Evolutionary conservation across 2,113 vertebrate genomes (phyloP).

Genomic region (Echinops telfairi): DNA sequence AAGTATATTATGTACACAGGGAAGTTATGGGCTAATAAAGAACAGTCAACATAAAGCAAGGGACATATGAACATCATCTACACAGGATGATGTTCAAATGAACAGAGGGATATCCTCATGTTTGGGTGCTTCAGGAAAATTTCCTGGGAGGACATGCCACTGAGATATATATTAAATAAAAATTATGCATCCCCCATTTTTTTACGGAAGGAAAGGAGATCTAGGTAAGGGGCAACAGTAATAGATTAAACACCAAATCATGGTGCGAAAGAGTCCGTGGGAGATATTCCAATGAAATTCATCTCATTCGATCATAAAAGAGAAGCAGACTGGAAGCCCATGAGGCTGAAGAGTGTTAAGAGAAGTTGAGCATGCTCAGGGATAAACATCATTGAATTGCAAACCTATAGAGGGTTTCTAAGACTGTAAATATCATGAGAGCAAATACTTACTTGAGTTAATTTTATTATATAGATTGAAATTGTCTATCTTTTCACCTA

Average conservation of each 20-base stretch:
- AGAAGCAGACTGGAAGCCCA: background rate
- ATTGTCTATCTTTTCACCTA: background rate
- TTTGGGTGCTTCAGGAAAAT: background rate
- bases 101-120: background rate
- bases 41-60: background rate
- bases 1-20: background rate
- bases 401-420: no score
- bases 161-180: background rate
- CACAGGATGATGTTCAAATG: background rate
- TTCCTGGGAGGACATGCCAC: background rate
- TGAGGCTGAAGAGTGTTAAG: background rate
- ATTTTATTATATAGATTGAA: background rate
- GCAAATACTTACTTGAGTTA: background rate
- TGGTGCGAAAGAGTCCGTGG: background rate
- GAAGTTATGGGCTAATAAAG: background rate
- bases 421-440: no score
- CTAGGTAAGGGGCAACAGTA: background rate
- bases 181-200: background rate
- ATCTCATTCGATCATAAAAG: background rate
- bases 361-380: background rate
- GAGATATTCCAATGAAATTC: background rate
- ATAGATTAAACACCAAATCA: background rate
- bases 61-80: background rate
- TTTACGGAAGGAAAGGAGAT: background rate
- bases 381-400: background rate